Percentiles rank a stretch among this genome's conserved stretches.
These are phyloP conservation scores for Hylaeus volcanicus DNA, from an alignment of 1,140 invertebrate genomes.

Conservation along the genomic window DNA sequence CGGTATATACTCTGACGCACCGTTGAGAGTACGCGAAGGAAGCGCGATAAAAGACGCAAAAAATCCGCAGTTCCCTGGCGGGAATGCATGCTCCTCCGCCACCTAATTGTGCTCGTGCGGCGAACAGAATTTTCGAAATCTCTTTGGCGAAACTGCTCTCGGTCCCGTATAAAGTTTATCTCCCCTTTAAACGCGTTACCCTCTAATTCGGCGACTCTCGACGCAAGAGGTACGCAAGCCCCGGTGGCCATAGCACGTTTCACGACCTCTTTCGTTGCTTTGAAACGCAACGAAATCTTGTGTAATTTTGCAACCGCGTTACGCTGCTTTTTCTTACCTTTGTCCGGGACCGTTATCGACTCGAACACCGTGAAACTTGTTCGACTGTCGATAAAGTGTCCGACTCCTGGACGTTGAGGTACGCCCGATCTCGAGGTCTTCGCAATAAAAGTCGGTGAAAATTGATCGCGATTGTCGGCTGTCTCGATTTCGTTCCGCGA, in stretches of 20 bases:
- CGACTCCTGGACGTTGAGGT: conserved; percentile 26
- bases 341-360: neutral
- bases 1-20: neutral
- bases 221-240: too few species aligned
- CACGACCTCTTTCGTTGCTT: too few species aligned
- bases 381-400: conserved; percentile 35
- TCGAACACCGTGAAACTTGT: conserved; percentile 43
- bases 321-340: conserved; percentile 26
- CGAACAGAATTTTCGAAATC: neutral
- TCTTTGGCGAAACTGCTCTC: neutral
- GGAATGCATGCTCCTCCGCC: neutral
- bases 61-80: neutral
- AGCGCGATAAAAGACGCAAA: conserved; percentile 1
- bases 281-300: too few species aligned
- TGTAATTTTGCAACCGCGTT: conserved; percentile 9
- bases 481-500: neutral
- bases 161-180: neutral
- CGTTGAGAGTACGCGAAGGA: neutral
- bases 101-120: neutral
- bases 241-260: too few species aligned
- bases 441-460: conserved; percentile 32
- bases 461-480: conserved; percentile 10
- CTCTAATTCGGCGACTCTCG: too few species aligned
- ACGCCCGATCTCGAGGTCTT: neutral
- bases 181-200: neutral